phyloP scores from a whole-genome alignment of 2,888 invertebrate genomes.

The Lasioglossum figueresi region DNA sequence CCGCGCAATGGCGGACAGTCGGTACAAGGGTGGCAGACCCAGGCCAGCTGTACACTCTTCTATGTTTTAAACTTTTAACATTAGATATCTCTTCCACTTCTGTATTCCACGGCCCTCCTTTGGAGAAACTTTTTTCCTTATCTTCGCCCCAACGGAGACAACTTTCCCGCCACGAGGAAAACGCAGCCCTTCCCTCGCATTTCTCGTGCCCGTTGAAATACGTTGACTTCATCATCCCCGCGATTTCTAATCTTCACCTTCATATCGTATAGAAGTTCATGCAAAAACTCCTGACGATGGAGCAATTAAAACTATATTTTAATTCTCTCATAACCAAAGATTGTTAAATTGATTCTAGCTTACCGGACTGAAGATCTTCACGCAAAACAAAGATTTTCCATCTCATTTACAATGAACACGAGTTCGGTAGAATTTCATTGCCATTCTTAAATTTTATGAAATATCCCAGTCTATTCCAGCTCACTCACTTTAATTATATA shows the following conservation, averaged over 20 bases:
- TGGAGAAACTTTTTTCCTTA: conserved; percentile 62
- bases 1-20: conserved; percentile 42
- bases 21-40: conserved; percentile 31
- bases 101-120: conserved; percentile 47
- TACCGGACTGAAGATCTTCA: too few species aligned
- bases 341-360: too few species aligned
- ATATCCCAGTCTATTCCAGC: too few species aligned
- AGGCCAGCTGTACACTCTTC: conserved; percentile 65
- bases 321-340: neutral
- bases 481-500: too few species aligned
- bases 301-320: neutral
- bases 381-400: too few species aligned
- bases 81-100: conserved; percentile 59
- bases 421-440: too few species aligned
- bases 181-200: conserved; percentile 18
- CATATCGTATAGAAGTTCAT: neutral
- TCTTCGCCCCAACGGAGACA: conserved; percentile 60
- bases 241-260: conserved; percentile 6
- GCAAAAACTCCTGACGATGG: neutral
- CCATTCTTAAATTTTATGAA: too few species aligned
- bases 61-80: conserved; percentile 60
- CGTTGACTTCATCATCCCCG: conserved; percentile 15
- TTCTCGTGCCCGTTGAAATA: conserved; percentile 13
- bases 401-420: too few species aligned
- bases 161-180: conserved; percentile 64